phyloP scores from a whole-genome alignment of 1,140 invertebrate genomes.

The fruit fly (Drosophila melanogaster) region DNA sequence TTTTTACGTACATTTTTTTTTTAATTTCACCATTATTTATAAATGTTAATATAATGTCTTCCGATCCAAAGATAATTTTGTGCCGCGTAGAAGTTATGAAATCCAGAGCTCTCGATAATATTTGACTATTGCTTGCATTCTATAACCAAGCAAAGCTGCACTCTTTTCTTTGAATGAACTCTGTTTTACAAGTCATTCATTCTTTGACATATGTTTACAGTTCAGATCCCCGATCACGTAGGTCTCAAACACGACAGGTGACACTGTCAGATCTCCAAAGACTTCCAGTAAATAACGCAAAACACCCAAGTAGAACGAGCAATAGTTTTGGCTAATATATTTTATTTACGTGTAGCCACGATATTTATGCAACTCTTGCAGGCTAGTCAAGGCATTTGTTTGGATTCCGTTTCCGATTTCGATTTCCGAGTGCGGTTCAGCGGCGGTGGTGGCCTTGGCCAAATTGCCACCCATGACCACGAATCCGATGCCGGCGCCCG shows the following conservation, averaged over 20 bases:
- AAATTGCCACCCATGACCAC: constrained; percentile 76
- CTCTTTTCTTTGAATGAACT: too few species aligned
- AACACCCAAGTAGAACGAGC: constrained; percentile 23
- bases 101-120: too few species aligned
- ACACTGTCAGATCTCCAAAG: constrained; percentile 27
- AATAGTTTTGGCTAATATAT: constrained; percentile 12
- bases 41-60: too few species aligned
- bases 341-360: constrained; percentile 42
- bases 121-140: too few species aligned
- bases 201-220: background rate
- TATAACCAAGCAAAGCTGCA: too few species aligned
- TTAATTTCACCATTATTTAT: too few species aligned
- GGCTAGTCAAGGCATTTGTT: constrained; percentile 42
- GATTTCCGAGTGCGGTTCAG: constrained; percentile 30
- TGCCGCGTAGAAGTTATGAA: too few species aligned
- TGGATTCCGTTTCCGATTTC: constrained; percentile 38
- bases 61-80: too few species aligned
- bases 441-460: constrained; percentile 47
- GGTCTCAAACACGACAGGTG: constrained; percentile 35
- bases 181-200: background rate
- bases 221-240: constrained; percentile 30
- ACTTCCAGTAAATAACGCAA: constrained; percentile 10
- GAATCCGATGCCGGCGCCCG: constrained; percentile 72
- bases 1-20: too few species aligned
- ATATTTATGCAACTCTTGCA: constrained; percentile 55